Evolutionary conservation across 2,888 invertebrate species (phyloP), one percentile per base, ranked within the genome.

Genomic region (Eristalinus aeneus): DNA sequence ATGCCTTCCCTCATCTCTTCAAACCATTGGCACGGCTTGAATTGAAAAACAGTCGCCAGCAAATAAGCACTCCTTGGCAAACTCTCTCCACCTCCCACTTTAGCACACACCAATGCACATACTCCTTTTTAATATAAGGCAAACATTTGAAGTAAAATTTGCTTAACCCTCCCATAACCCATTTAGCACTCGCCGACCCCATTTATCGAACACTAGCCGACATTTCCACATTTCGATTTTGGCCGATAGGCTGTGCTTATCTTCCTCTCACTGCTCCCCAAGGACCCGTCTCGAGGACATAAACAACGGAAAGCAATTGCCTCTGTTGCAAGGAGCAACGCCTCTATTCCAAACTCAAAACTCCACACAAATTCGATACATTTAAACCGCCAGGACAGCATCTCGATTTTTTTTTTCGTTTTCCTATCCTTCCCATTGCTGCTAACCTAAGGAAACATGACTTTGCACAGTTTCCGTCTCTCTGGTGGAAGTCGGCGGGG

Each of bases 251-350:
- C 69, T 31, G 39, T 23, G 36, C 11, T 11, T 64, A 39, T 56
- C 56, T 10, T 23, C 61, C 11, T n/a, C 36, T 39, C 61, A 74
- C 74, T 39, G 32, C 80, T 46, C 74, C 68, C 74, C n/a, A 20
- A 63, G 69, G 80, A 58, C 36, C 12, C 31, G 20, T 31, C 22
- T 72, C 53, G 22, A 72, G 61, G 67, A 63, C 72, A 76, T 76
- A 65, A 82, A 72, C 81, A 82, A 72, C 76, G 71, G 54, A 56
- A 82, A 67, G 60, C 71, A 76, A 82, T 82, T 76, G 71, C 71
- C 32, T 68, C n/a, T 12, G 56, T 46, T 56, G 10, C 36, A 22
- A 10, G n/a, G 31, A 10, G 65, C 61, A 68, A 56, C 64, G 68
- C 58, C 78, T 67, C 20, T 16, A 58, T 56, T 23, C 58, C 46